phyloP scores from a whole-genome alignment of 2,888 invertebrate genomes.

The Drosophila antonietae region DNA sequence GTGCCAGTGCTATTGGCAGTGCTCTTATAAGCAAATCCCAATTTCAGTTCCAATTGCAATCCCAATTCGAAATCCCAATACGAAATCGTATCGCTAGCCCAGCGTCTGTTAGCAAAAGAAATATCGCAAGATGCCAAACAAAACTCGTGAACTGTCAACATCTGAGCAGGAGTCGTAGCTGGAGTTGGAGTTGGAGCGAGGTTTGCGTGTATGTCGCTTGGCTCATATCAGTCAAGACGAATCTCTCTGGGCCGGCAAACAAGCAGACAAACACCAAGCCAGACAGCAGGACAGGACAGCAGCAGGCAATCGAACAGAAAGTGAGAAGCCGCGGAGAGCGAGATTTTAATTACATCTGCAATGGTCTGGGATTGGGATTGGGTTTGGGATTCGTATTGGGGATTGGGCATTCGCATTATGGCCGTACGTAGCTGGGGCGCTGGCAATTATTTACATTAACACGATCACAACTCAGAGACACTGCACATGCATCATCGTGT shows the following conservation, averaged over 20 bases:
- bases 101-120: conserved; percentile 39
- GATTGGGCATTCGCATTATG: neutral
- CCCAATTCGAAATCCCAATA: conserved; percentile 21
- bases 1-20: conserved; percentile 14
- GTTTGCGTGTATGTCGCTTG: conserved; percentile 74
- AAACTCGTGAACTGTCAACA: conserved; percentile 75
- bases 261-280: conserved; percentile 59
- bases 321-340: conserved; percentile 65
- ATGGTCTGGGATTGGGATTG: conserved; percentile 28
- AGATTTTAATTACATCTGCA: conserved; percentile 82
- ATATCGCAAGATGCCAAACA: conserved; percentile 65
- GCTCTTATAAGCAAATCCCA: conserved; percentile 32
- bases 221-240: conserved; percentile 77
- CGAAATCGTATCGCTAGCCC: conserved; percentile 32
- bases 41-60: conserved; percentile 22
- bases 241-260: conserved; percentile 66
- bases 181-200: conserved; percentile 32
- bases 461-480: conserved; percentile 83
- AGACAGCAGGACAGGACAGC: conserved; percentile 8
- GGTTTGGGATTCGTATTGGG: neutral
- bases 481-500: conserved; percentile 83
- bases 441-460: conserved; percentile 84
- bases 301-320: conserved; percentile 39
- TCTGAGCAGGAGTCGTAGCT: conserved; percentile 28
- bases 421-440: conserved; percentile 38